A percentile compares a stretch with the other conserved stretches of the same genome.
Conservation (phyloP, 2,797 vertebrate species). For the Diglossa cyanea region DNA sequence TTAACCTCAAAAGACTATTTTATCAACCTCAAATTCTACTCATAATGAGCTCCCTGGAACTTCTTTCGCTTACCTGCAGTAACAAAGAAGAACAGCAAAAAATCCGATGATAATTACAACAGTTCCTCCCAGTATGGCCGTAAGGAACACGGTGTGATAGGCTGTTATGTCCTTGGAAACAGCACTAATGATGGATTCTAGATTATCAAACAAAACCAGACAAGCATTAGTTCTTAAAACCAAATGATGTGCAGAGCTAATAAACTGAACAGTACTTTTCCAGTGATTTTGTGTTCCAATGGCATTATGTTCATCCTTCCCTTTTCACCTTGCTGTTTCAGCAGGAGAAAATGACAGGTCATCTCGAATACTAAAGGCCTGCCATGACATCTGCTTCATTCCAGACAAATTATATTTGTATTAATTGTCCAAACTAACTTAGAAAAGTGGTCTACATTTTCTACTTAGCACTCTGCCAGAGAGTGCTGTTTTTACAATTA, state of each 20-base stretch:
- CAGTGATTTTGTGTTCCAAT: background rate
- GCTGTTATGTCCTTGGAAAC: slow-evolving; percentile 80
- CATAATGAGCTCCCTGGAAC: background rate
- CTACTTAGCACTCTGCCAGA: background rate
- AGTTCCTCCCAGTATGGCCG: slow-evolving; percentile 81
- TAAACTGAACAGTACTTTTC: background rate
- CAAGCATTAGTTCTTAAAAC: background rate
- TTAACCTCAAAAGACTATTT: background rate
- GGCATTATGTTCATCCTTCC: background rate
- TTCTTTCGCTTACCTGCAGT: slow-evolving; percentile 75
- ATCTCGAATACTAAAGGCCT: background rate
- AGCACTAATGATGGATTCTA: slow-evolving; percentile 67
- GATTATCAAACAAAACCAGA: slow-evolving; percentile 11
- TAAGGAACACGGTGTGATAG: slow-evolving; percentile 81
- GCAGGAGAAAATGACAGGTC: background rate
- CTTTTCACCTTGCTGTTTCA: background rate
- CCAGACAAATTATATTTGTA: background rate
- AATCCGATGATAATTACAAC: slow-evolving; percentile 79
- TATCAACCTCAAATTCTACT: background rate
- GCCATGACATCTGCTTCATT: background rate
- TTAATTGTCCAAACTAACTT: background rate
- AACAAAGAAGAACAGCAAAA: slow-evolving; percentile 81
- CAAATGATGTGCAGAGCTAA: background rate
- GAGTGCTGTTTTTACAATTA: background rate
- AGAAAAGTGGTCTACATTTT: background rate